These are phyloP conservation scores for Ceyx erithaca DNA, from an alignment of 2,797 vertebrate genomes.

Conservation along the genomic window DNA sequence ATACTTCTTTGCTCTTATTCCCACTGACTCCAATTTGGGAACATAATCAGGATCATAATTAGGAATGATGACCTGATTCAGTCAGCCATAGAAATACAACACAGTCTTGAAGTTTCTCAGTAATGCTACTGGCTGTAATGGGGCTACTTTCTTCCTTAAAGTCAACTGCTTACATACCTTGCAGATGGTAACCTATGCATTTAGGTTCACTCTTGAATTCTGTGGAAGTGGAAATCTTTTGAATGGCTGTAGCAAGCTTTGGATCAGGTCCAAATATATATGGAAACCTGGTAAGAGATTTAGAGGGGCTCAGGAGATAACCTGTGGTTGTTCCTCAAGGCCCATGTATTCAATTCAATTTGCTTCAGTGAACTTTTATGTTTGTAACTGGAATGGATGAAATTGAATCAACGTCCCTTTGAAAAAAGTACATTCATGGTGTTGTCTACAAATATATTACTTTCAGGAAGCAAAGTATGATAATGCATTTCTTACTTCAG, in stretches of 20 bases:
- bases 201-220: background rate
- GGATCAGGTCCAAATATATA: background rate
- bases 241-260: background rate
- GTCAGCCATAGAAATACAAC: slow-evolving; percentile 42
- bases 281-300: background rate
- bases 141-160: background rate
- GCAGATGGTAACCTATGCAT: background rate
- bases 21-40: slow-evolving; percentile 34
- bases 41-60: slow-evolving; percentile 53
- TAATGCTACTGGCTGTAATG: background rate
- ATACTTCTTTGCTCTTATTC: slow-evolving; percentile 39
- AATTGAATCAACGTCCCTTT: slow-evolving; percentile 20
- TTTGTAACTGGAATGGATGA: background rate
- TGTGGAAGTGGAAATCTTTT: background rate
- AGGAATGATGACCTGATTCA: slow-evolving; percentile 53
- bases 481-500: background rate
- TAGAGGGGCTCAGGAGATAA: background rate
- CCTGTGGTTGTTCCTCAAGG: background rate
- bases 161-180: background rate
- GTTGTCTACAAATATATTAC: background rate
- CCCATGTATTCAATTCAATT: background rate
- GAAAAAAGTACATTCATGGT: background rate
- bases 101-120: slow-evolving; percentile 9
- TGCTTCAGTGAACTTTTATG: slow-evolving; percentile 13
- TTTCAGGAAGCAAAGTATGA: background rate